Percentiles rank a stretch among this genome's conserved stretches.
Evolutionary conservation across 2,888 invertebrate species (phyloP).

Genomic region (Plebejus argus): DNA sequence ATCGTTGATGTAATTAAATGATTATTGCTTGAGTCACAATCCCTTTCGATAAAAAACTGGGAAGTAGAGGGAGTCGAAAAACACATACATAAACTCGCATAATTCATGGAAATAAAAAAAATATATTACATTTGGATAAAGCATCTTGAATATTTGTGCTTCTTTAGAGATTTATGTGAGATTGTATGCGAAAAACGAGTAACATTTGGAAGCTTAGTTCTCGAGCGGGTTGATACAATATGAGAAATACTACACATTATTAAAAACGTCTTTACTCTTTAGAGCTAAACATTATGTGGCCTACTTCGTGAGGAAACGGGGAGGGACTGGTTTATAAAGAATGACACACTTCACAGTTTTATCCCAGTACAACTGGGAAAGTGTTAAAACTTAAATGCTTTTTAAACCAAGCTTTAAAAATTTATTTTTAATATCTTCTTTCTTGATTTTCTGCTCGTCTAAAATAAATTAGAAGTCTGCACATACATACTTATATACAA

Average conservation of each 20-base stretch:
- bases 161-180: constrained; percentile 6
- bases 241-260: constrained; percentile 20
- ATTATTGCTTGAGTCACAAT: too few species aligned
- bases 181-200: constrained; percentile 17
- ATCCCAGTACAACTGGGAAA: neutral
- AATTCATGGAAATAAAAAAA: neutral
- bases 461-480: too few species aligned
- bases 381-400: constrained; percentile 22
- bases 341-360: constrained; percentile 24
- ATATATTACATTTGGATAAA: neutral
- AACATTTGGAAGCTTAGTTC: neutral
- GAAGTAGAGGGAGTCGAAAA: neutral
- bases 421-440: too few species aligned
- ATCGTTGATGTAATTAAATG: too few species aligned
- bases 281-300: neutral
- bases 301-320: constrained; percentile 10
- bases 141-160: neutral
- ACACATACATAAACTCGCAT: neutral
- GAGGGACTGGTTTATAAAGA: neutral
- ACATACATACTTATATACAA: too few species aligned
- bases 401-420: neutral
- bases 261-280: constrained; percentile 20
- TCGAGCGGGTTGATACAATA: constrained; percentile 11
- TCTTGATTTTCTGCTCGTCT: too few species aligned
- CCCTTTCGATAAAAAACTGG: neutral